phyloP scores from a whole-genome alignment of 1,140 invertebrate genomes.

The Papilio glaucus region DNA sequence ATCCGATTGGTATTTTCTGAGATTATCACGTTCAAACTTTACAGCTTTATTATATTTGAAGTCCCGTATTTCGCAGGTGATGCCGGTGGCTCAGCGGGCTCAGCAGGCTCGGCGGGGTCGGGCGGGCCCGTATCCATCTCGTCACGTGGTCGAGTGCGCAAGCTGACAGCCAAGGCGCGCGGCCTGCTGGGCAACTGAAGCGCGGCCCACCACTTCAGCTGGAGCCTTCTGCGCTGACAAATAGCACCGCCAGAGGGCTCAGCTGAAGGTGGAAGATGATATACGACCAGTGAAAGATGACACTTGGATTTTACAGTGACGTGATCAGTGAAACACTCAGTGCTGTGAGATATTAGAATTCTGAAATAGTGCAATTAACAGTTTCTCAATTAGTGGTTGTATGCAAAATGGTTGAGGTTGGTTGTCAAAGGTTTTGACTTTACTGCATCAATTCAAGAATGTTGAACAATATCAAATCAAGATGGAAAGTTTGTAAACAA shows the following conservation, averaged over 20 bases:
- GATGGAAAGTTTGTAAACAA: too few species aligned
- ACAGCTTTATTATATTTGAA: too few species aligned
- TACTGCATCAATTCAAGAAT: too few species aligned
- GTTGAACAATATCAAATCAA: too few species aligned
- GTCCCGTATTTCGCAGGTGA: neutral
- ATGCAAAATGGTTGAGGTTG: too few species aligned
- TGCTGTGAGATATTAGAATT: too few species aligned
- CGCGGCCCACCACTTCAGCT: slow-evolving; percentile 21
- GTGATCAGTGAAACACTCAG: too few species aligned
- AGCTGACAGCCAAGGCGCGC: slow-evolving; percentile 90
- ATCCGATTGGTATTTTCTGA: too few species aligned
- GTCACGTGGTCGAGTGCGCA: slow-evolving; percentile 92
- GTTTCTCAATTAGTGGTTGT: neutral
- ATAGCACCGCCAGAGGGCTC: neutral
- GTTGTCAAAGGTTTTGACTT: too few species aligned
- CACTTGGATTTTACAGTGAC: neutral
- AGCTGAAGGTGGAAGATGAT: neutral
- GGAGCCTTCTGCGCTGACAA: slow-evolving; percentile 4
- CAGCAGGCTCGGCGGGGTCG: slow-evolving; percentile 32
- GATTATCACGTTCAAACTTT: too few species aligned
- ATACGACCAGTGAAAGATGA: neutral
- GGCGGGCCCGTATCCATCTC: slow-evolving; percentile 85
- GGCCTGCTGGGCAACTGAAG: slow-evolving; percentile 86
- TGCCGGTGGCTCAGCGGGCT: slow-evolving; percentile 52
- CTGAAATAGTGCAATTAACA: neutral